Base-by-base conservation (phyloP, 2,888 invertebrate genomes). In the Argyra leucocephala region DNA sequence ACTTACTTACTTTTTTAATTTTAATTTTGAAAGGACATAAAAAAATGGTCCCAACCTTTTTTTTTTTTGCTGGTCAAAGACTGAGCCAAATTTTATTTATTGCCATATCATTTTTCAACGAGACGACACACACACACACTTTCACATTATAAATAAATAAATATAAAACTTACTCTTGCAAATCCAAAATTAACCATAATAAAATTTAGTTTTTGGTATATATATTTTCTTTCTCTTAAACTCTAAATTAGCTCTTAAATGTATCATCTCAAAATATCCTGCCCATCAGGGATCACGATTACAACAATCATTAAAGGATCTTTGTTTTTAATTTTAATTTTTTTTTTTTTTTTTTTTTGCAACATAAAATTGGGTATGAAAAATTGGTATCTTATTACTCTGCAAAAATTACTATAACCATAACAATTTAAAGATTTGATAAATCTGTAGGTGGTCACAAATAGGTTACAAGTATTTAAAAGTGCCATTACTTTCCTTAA, bases 361-460 rank as follows among this genome's bases (percentile, higher is more conserved):
- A 48, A 12, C 48, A 18, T 9, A 48, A 31, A 31, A 31, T 31
- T 31, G 6, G 31, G 10, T 31, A 31, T 31, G 10, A 10, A 31
- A 31, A n/a, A n/a, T 15, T 12, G 18, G 48, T 48, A 48, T 48
- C 48, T 48, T 48, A 48, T 48, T 48, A 48, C 48, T 48, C 18
- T 48, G 48, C 48, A 48, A 48, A n/a, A 48, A 48, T 48, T 18
- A 48, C 18, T 48, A 48, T 48, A 12, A 15, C 18, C 18, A 9
- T 12, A 18, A 48, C 12, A 48, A 3, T 48, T 48, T 18, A 15
- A 5, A 9, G 5, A 48, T 48, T 48, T 48, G 18, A 48, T 48
- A 48, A 48, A 48, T 48, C 18, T 48, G 48, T 48, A 48, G 48
- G 48, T 48, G 48, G 48, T 48, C 48, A 48, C 48, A 48, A 48